Evolutionary conservation across 1,140 invertebrate species (phyloP).

Genomic region (Zaprionus ghesquierei): DNA sequence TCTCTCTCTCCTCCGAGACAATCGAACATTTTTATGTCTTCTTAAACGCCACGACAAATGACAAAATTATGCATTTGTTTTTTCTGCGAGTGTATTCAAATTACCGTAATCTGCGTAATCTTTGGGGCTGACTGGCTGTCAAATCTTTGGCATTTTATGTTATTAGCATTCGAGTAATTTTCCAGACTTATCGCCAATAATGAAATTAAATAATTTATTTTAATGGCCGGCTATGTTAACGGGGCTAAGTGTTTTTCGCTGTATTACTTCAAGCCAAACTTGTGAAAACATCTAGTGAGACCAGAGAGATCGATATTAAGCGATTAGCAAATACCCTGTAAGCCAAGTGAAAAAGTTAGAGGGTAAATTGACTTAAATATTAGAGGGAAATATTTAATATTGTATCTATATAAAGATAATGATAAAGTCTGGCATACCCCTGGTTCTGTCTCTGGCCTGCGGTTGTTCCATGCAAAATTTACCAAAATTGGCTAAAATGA

Average conservation of each 20-base stretch:
- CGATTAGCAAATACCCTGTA: conserved; percentile 15
- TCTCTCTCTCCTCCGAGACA: not conserved
- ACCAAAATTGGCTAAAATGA: conserved; percentile 61
- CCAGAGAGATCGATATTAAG: not conserved
- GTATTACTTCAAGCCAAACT: conserved; percentile 56
- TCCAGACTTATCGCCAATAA: conserved; percentile 63
- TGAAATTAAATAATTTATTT: conserved; percentile 81
- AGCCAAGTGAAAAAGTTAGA: not conserved
- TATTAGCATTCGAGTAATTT: conserved; percentile 53
- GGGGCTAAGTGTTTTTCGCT: conserved; percentile 77
- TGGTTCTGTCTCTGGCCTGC: not conserved
- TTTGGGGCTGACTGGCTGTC: conserved; percentile 51
- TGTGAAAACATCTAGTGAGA: conserved; percentile 13
- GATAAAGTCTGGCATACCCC: not conserved
- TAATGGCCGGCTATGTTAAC: conserved; percentile 62
- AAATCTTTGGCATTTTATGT: conserved; percentile 42
- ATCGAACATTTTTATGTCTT: not conserved
- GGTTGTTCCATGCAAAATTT: conserved; percentile 54
- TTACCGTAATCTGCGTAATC: conserved; percentile 39
- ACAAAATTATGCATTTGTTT: conserved; percentile 10
- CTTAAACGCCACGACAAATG: not conserved
- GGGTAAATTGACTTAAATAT: not conserved
- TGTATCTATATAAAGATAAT: not conserved
- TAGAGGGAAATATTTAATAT: not conserved
- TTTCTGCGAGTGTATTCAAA: conserved; percentile 10